Base-by-base conservation (phyloP, 2,113 vertebrate genomes). In the Seriola quinqueradiata region DNA sequence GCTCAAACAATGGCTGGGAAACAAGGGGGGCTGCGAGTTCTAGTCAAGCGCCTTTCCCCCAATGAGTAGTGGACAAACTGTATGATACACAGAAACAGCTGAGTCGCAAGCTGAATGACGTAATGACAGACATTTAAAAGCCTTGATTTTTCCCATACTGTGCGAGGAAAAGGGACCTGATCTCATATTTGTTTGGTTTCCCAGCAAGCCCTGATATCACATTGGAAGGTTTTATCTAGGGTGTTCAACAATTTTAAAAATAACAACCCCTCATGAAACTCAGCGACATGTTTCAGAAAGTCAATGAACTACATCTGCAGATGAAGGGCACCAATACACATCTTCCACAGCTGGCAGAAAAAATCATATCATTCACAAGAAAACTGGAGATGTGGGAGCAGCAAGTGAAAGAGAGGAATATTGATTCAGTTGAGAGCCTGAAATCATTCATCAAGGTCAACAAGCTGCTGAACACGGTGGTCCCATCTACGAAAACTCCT, bases 311-410 rank as follows among this genome's bases (percentile, higher is more conserved):
- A 21, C n/a, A 79, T 48, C 11, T 69, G 44, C 42, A 52, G 52
- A 28, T 59, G 69, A 14, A 38, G 28, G 17, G 4, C n/a, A 42
- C 7, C 25, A 38, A 9, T 19, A 25, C 50, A 42, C 65, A 28
- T 28, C 28, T 28, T 28, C 28, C 28, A 28, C 28, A 28, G 28
- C 28, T 32, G 21, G 2, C 36, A 17, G 40, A 58, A 32, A 23
- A 19, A 77, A 69, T 79, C 64, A 46, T 36, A 32, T 68, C 36
- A 57, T n/a, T 74, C 4, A 46, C 19, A 52, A 38, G 34, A 57
- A 68, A 68, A 72, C 12, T 72, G 10, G 57, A 74, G 46, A 84
- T 57, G 57, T 63, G 46, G 48, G 4, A 52, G 68, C 60, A 54
- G 60, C 12, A 11, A 44, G 34, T 52, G 42, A 73, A 55, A 52